Conservation (phyloP, 1,140 invertebrate genomes). For the Thaumatotibia leucotreta region DNA sequence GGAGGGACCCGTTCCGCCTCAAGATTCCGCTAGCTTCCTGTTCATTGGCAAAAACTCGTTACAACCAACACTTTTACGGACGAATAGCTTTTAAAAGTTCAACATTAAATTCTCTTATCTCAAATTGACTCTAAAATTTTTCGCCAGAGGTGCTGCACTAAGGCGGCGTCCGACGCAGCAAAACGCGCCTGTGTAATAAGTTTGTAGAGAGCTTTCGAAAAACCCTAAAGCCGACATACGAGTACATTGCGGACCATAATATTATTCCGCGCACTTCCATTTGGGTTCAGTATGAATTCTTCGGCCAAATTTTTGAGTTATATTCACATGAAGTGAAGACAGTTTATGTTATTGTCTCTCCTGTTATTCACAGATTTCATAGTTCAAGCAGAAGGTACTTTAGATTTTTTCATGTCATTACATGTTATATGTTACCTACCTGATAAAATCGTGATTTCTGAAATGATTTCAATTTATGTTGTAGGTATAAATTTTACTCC, state of each 20-base stretch:
- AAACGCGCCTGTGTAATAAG: conserved; percentile 40
- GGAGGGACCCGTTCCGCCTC: neutral
- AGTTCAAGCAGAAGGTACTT: too few species aligned
- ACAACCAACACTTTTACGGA: neutral
- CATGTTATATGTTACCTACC: too few species aligned
- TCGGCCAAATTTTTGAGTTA: conserved; percentile 68
- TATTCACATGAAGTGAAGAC: conserved; percentile 56
- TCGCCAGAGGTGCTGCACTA: conserved; percentile 23
- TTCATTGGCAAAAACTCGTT: neutral
- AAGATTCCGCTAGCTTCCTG: neutral
- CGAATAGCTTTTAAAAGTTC: neutral
- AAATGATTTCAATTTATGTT: too few species aligned
- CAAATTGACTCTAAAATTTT: conserved; percentile 17
- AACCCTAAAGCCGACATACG: conserved; percentile 55
- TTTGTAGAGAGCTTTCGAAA: conserved; percentile 46
- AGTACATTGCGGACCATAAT: conserved; percentile 52
- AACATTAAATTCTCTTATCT: neutral
- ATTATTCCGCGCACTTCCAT: conserved; percentile 47
- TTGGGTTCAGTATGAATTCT: conserved; percentile 40
- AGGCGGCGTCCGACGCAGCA: conserved; percentile 14
- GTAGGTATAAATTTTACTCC: too few species aligned
- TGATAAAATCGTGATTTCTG: too few species aligned
- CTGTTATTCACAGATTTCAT: conserved; percentile 57
- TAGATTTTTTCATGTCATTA: too few species aligned
- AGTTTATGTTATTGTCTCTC: conserved; percentile 57